A percentile compares a stretch with the other conserved stretches of the same genome.
These are phyloP conservation scores for Drosophila stalkeri DNA, from an alignment of 2,888 invertebrate genomes.

Conservation along the genomic window DNA sequence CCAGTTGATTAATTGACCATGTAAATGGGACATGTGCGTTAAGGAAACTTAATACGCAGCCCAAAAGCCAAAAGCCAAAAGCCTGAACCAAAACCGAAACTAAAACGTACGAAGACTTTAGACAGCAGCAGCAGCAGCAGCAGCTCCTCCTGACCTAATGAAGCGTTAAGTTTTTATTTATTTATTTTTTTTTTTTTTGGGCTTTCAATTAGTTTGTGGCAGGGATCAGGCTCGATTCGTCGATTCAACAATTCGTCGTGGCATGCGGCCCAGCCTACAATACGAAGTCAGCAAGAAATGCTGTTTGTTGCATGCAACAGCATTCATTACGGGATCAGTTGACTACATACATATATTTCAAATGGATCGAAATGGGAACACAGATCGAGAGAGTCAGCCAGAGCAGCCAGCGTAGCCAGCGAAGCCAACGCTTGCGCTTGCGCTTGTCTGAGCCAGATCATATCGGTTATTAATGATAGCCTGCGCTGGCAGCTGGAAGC, in stretches of 20 bases:
- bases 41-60: slow-evolving; percentile 67
- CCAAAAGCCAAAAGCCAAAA: slow-evolving; percentile 16
- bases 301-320: slow-evolving; percentile 51
- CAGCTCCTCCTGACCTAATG: slow-evolving; percentile 57
- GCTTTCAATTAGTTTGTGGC: slow-evolving; percentile 64
- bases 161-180: slow-evolving; percentile 72
- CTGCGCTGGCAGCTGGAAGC: slow-evolving; percentile 80
- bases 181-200: slow-evolving; percentile 45
- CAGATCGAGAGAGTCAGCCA: neutral
- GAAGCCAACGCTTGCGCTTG: neutral
- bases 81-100: slow-evolving; percentile 39
- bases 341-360: slow-evolving; percentile 70
- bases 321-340: slow-evolving; percentile 73
- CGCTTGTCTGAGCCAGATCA: slow-evolving; percentile 66
- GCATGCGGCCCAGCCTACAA: slow-evolving; percentile 38
- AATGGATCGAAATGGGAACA: slow-evolving; percentile 61
- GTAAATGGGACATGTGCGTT: slow-evolving; percentile 78
- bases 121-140: slow-evolving; percentile 17
- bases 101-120: slow-evolving; percentile 28
- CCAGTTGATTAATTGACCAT: slow-evolving; percentile 72
- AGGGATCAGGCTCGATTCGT: slow-evolving; percentile 34
- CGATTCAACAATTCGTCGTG: slow-evolving; percentile 45
- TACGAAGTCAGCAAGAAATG: neutral
- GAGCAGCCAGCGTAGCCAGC: neutral
- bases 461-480: slow-evolving; percentile 84